Base-by-base conservation (phyloP, 2,113 vertebrate species). In the Mesembrinibis cayennensis region DNA sequence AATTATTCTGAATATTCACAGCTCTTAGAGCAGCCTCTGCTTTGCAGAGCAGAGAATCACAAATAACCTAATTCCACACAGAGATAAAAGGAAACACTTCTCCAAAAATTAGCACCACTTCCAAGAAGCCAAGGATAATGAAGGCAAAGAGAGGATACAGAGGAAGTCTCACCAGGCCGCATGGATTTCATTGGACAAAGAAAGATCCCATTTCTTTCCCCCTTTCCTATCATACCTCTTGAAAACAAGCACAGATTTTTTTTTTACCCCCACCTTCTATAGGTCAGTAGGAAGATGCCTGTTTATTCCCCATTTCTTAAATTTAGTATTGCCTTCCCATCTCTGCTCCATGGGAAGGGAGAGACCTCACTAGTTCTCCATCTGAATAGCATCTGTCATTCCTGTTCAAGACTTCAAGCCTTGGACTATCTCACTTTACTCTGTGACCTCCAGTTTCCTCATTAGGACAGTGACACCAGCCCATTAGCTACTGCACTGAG, bases 251-350 rank as follows among this genome's bases (percentile, higher is more conserved):
- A 56, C 5, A 3, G 26, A 16, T 6, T 50, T 89, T 77, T 42
- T n/a, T 32, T 7, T n/a, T n/a, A n/a, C 5, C 22, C 7, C 0
- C 23, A 59, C 18, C 26, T 2, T 1, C 21, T 40, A 56, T 2
- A 74, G n/a, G 23, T 42, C 21, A 67, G 42, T 13, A 63, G 17
- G 29, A 80, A 80, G 25, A 49, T 22, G 7, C 65, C 13, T 21
- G 16, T 30, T 77, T 38, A 72, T 32, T 4, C 8, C 19, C n/a
- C 4, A 21, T 59, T 58, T 56, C 63, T 84, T 88, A 63, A 72
- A n/a, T 56, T 69, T 5, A 2, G 8, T 30, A 65, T 15, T 76
- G 56, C 13, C 15, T 69, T 71, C 47, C 34, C 36, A 58, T 5
- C 4, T n/a, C 11, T 8, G 3, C 22, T 66, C 30, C 38, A 66